These are phyloP conservation scores for Toxonevra muliebris DNA, from an alignment of 2,888 invertebrate genomes.

Conservation along the genomic window DNA sequence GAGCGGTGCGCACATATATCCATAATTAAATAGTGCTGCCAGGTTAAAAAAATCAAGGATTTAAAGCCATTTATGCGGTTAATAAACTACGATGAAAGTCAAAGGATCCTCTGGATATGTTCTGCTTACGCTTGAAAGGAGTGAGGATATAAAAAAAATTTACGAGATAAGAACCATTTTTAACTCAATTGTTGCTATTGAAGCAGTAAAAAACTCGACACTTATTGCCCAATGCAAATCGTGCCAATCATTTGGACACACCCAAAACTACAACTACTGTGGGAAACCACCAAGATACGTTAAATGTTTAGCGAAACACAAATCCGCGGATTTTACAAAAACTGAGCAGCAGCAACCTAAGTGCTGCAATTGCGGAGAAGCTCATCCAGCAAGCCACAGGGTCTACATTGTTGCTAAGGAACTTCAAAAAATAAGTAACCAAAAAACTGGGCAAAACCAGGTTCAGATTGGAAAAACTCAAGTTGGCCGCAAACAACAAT, in stretches of 20 bases:
- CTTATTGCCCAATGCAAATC: no score
- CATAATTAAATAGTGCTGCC: no score
- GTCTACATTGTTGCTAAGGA: constrained; percentile 25
- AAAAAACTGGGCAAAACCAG: no score
- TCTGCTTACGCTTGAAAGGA: constrained; percentile 2
- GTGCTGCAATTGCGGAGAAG: constrained; percentile 28
- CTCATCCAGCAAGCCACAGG: constrained; percentile 21
- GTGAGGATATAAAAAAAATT: constrained; percentile 23
- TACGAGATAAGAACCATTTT: constrained; percentile 12
- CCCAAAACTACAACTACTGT: constrained; percentile 25
- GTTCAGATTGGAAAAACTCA: no score
- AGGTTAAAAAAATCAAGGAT: constrained; percentile 17
- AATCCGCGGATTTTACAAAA: constrained; percentile 17
- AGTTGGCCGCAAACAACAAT: no score
- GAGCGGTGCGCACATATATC: no score
- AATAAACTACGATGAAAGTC: constrained; percentile 15
- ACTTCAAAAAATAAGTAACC: constrained; percentile 18
- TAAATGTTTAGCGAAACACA: constrained; percentile 22
- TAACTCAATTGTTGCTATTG: constrained; percentile 18
- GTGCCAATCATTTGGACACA: no score
- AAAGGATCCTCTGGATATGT: constrained; percentile 14
- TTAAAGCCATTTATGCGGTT: constrained; percentile 6
- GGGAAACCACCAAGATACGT: constrained; percentile 20
- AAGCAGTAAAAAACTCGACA: constrained; percentile 22
- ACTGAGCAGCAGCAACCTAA: constrained; percentile 10